A percentile compares a stretch with the other conserved stretches of the same genome.
These are phyloP conservation scores for Acanthoscelides obtectus DNA, from an alignment of 2,888 invertebrate genomes.

Conservation along the genomic window DNA sequence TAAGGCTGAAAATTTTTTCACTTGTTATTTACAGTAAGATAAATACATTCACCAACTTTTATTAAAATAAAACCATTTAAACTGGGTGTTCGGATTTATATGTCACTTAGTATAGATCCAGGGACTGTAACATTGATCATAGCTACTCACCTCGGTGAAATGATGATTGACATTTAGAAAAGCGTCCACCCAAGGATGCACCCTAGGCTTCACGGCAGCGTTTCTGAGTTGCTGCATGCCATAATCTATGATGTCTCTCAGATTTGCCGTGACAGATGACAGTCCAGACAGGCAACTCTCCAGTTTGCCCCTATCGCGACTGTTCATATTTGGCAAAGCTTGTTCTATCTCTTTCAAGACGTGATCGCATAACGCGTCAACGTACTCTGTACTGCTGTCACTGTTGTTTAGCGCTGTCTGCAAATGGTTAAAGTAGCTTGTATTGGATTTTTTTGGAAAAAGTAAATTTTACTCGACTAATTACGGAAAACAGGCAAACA, in stretches of 20 bases:
- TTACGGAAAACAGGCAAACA: too few relatives aligned
- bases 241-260: conserved; percentile 68
- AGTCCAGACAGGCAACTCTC: conserved; percentile 66
- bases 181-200: conserved; percentile 79
- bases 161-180: conserved; percentile 74
- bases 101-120: too few relatives aligned
- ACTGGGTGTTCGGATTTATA: too few relatives aligned
- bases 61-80: too few relatives aligned
- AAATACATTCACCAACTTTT: too few relatives aligned
- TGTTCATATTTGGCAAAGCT: conserved; percentile 57
- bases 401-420: conserved; percentile 86
- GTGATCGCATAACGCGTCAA: conserved; percentile 76
- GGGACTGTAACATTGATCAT: too few relatives aligned
- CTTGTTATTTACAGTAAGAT: too few relatives aligned
- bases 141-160: conserved; percentile 65
- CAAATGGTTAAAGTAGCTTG: conserved; percentile 19
- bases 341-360: conserved; percentile 67
- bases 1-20: too few relatives aligned
- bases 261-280: conserved; percentile 54
- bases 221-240: conserved; percentile 75
- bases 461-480: not conserved
- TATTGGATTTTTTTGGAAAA: too few relatives aligned
- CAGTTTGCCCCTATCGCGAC: conserved; percentile 64
- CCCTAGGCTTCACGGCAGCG: conserved; percentile 77
- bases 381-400: conserved; percentile 86